Evolutionary conservation across 2,888 invertebrate genomes (phyloP).

Genomic region (Rhopalosiphum nymphaeae): DNA sequence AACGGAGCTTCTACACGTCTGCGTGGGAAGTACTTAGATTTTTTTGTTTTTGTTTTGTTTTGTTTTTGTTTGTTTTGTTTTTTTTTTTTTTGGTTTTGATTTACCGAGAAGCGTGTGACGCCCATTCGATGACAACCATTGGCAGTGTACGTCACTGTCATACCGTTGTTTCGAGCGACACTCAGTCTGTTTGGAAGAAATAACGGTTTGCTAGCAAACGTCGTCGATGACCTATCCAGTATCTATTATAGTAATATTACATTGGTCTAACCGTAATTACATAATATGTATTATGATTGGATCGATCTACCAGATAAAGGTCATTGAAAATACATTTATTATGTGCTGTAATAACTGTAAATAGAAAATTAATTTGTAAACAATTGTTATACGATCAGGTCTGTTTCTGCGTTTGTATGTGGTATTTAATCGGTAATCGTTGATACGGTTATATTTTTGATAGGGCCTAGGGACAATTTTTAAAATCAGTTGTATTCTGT

Average conservation of each 20-base stretch:
- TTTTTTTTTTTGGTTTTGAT: neutral
- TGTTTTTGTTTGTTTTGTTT: neutral
- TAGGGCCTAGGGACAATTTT: neutral
- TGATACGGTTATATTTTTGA: neutral
- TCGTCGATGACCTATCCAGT: neutral
- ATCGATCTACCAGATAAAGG: neutral
- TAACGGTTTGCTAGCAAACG: neutral
- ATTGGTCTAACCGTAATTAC: neutral
- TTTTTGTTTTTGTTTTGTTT: neutral
- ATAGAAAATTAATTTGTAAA: neutral
- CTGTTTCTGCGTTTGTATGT: neutral
- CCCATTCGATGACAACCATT: neutral
- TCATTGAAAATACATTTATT: neutral
- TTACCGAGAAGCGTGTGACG: neutral
- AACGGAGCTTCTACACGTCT: neutral
- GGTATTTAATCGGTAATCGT: neutral
- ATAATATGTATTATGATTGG: neutral
- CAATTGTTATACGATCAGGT: neutral
- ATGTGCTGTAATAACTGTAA: neutral
- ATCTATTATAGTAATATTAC: neutral
- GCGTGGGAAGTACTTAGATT: neutral
- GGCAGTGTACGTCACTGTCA: neutral
- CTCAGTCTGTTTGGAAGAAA: neutral
- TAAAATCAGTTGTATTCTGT: neutral
- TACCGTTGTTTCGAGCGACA: neutral